Base-by-base conservation (phyloP, 2,797 vertebrate species). In the Holocentrus rufus region DNA sequence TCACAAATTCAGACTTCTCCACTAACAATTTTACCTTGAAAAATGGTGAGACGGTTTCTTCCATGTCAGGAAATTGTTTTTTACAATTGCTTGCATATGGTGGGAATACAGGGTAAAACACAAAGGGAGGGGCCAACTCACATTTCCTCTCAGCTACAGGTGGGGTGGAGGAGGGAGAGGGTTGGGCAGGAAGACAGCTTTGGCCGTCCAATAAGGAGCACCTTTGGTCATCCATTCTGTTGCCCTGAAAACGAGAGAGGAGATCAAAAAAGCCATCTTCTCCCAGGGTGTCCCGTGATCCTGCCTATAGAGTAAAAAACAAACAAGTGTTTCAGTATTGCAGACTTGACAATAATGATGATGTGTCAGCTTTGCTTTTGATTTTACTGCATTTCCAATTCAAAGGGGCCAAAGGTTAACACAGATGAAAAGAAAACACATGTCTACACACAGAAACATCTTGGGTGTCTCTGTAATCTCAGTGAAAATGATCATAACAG, bases 221-320 rank as follows among this genome's bases (percentile, higher is more conserved):
- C 89, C 98, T 95, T 93, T 99, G 98, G 85, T 99, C 98, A 5
- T 99, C 98, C 96, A 99, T 96, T 76, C 97, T 93, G 87, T 91
- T 98, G 88, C 97, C 96, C 85, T 99, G 98, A 92, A 99, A 99
- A 65, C 96, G 95, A 69, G 96, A 97, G 61, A 99, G 91, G 49
- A 99, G 94, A 87, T 99, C 97, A 85, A 99, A 98, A 85, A 99
- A 98, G n/a, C 94, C 93, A 68, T 99, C 98, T 10, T 98, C 98
- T 46, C 95, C 96, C 66, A 95, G 64, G 7, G 93, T 89, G 69
- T 97, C 96, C 4, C 71, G 88, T 2, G 89, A 90, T 47, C 72
- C 92, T 71, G 91, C 89, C 96, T 93, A 30, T 25, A 44, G 31
- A 8, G 63, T 64, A 22, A 3, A 46, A 74, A 49, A 27, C 36